A percentile compares a stretch with the other conserved stretches of the same genome.
Conservation (phyloP, 2,113 vertebrate species). For the Amphilophus citrinellus region DNA sequence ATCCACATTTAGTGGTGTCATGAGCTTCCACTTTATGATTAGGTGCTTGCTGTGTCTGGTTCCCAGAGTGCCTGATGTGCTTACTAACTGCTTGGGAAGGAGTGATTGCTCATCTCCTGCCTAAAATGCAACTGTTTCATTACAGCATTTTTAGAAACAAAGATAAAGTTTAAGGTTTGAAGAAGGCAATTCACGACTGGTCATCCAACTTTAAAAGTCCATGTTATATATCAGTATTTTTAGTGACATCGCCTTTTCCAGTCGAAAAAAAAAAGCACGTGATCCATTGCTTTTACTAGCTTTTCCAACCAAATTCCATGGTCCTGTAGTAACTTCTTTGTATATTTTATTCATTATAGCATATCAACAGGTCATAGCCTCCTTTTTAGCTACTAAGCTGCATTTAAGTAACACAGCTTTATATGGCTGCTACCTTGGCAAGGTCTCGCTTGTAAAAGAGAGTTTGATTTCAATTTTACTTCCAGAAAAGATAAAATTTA, state of each 20-base stretch:
- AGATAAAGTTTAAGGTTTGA: neutral
- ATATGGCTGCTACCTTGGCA: neutral
- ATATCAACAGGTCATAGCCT: neutral
- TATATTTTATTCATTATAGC: neutral
- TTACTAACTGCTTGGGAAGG: constrained; percentile 23
- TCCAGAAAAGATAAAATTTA: neutral
- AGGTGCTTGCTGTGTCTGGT: constrained; percentile 32
- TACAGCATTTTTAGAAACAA: neutral
- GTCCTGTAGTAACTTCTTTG: neutral
- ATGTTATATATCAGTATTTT: neutral
- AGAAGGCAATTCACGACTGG: neutral
- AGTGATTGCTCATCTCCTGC: constrained; percentile 50
- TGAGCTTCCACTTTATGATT: constrained; percentile 40
- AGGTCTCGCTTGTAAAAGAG: neutral
- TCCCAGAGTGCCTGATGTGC: constrained; percentile 24
- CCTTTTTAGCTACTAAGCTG: neutral
- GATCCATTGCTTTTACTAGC: neutral
- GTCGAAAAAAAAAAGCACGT: neutral
- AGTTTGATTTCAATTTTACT: neutral
- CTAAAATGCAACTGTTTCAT: constrained; percentile 14
- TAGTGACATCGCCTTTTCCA: neutral
- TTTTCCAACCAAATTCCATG: neutral
- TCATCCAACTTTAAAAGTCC: neutral
- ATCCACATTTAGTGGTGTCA: constrained; percentile 24
- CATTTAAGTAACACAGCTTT: neutral